Percentiles rank a stretch among this genome's conserved stretches.
phyloP scores from a whole-genome alignment of 2,888 invertebrate species.

The Anoplius nigerrimus region DNA sequence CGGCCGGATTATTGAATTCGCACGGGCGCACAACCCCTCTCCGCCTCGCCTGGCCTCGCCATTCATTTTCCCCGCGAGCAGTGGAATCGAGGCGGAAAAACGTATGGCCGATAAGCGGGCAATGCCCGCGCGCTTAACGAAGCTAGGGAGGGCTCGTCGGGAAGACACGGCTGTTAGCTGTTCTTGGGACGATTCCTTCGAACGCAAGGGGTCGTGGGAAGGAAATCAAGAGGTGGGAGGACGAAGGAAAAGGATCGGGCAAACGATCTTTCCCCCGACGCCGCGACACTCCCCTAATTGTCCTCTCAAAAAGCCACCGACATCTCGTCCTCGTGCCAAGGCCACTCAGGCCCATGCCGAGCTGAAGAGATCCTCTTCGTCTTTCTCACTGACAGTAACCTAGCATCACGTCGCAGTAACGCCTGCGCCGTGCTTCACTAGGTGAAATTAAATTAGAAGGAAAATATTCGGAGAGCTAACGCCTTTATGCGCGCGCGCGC shows the following conservation, averaged over 20 bases:
- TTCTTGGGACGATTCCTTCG: not conserved
- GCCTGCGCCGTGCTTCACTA: constrained; percentile 35
- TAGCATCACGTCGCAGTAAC: constrained; percentile 36
- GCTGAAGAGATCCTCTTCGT: not conserved
- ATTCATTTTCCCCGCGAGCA: no score
- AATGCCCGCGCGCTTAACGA: not conserved
- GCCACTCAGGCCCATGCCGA: constrained; percentile 12
- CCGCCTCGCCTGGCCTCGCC: no score
- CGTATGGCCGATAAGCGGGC: no score
- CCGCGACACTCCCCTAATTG: constrained; percentile 29
- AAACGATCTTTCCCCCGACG: not conserved
- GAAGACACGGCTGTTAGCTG: no score
- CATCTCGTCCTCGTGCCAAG: constrained; percentile 32
- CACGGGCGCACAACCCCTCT: no score
- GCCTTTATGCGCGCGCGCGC: constrained; percentile 49
- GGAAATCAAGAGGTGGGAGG: not conserved
- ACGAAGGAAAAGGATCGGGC: not conserved
- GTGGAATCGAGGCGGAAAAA: no score
- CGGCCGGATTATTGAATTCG: no score
- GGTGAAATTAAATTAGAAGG: constrained; percentile 63
- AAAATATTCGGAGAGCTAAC: constrained; percentile 59
- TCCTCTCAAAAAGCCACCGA: constrained; percentile 41
- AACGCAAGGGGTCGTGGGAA: not conserved
- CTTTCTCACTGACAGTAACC: constrained; percentile 18
- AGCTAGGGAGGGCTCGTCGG: not conserved